Percentiles rank a stretch among this genome's conserved stretches.
Conservation (phyloP, 2,888 invertebrate species). For the Metallyticus violacea region DNA sequence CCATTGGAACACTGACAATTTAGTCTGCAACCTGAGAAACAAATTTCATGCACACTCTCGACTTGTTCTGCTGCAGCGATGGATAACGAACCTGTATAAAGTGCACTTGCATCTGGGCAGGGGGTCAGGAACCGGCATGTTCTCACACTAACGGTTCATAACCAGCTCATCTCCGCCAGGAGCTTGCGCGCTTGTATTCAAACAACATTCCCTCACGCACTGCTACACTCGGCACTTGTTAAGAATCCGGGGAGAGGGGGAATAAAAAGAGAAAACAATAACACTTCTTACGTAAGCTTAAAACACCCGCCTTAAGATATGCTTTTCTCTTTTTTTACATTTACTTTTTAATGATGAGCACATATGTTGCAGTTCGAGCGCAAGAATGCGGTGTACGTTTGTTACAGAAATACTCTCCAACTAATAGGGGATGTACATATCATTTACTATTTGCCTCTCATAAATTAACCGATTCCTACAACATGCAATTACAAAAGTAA, state of each 20-base stretch:
- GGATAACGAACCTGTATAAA: not conserved
- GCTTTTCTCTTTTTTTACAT: no score
- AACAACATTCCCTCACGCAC: not conserved
- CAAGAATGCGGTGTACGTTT: not conserved
- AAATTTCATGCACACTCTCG: no score
- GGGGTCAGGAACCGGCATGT: not conserved
- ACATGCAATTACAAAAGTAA: no score
- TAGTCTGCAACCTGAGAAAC: no score
- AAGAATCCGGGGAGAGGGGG: no score
- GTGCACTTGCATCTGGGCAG: no score
- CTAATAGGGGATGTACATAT: no score
- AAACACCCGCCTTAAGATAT: not conserved
- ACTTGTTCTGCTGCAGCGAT: not conserved
- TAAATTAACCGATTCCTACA: no score
- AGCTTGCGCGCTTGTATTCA: not conserved
- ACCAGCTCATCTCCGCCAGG: not conserved
- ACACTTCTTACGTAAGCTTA: not conserved
- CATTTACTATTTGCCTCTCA: no score
- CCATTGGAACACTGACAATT: no score
- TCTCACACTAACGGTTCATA: not conserved
- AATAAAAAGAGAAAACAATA: not conserved
- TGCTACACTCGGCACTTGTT: not conserved
- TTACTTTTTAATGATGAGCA: not conserved
- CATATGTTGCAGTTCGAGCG: not conserved
- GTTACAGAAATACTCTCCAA: not conserved